Base-by-base conservation (phyloP, 2,888 invertebrate genomes). In the Sinodicranocentrus sp. region DNA sequence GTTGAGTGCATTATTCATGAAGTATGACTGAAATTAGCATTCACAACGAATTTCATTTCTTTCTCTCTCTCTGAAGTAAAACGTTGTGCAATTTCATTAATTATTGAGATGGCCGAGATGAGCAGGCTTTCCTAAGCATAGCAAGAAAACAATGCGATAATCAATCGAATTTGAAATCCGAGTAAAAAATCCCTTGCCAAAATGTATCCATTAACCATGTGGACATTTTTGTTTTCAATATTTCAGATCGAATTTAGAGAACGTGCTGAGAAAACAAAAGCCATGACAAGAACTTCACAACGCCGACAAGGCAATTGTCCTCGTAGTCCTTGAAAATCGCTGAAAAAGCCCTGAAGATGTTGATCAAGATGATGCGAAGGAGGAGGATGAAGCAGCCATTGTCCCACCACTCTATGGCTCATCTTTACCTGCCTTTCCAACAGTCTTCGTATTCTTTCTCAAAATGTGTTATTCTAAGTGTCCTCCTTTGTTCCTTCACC, bases 351-450 rank as follows among this genome's bases (percentile, higher is more conserved):
- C 57, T 68, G 59, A 76, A 68, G 59, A 48, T 48, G 48, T 67
- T 77, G 77, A 67, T 44, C 77, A 77, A 48, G 25, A 67, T 43
- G 43, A 68, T 59, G 19, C 33, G 77, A 68, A 77, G 67, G 44
- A 76, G 68, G 77, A 43, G 77, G 77, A 77, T 68, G 59, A 77
- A 76, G 54, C 33, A 48, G 63, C 21, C 68, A 77, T 77, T 68
- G 59, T 77, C 39, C 48, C 5, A 75, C 52, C 48, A 67, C 15
- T 54, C 54, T 54, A 67, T 67, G 67, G 68, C 57, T 63, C 44
- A 59, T 76, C 43, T 59, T 19, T 23, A 17, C 13, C 44, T 59
- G 67, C 39, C 67, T 48, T 48, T 15, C 48, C 48, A 48, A 48
- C 48, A 26, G 13, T 28, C 75, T 48, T 61, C 61, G 43, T 13